These are phyloP conservation scores for Melanostigma gelatinosum DNA, from an alignment of 2,113 vertebrate genomes.

Conservation along the genomic window DNA sequence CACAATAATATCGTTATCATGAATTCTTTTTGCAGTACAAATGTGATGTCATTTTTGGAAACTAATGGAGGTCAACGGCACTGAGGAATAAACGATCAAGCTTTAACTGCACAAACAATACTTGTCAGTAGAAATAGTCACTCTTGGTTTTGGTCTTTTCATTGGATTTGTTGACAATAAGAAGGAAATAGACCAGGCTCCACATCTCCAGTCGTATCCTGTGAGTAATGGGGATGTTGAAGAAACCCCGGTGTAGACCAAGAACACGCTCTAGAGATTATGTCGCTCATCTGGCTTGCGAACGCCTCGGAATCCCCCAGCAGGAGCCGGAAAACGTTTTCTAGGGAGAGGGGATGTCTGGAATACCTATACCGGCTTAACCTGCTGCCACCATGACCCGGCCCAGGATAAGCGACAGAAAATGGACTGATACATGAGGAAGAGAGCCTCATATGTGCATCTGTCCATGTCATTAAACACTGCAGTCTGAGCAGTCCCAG, in stretches of 20 bases:
- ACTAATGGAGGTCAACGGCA: not conserved
- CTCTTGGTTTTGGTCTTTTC: conserved; percentile 18
- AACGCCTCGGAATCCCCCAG: not conserved
- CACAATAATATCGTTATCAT: too few species aligned
- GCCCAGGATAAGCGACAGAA: not conserved
- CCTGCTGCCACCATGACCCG: not conserved
- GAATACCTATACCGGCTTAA: not conserved
- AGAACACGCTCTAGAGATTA: not conserved
- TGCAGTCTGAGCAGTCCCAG: conserved; percentile 26
- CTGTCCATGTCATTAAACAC: conserved; percentile 50
- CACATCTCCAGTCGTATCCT: not conserved
- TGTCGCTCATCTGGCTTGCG: not conserved
- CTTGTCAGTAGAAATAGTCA: not conserved
- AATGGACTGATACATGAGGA: conserved; percentile 26
- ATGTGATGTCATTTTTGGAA: not conserved
- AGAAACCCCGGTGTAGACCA: conserved; percentile 1
- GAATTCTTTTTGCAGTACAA: not conserved
- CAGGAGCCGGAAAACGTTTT: not conserved
- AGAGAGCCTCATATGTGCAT: conserved; percentile 23
- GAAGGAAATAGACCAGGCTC: not conserved
- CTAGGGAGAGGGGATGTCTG: not conserved
- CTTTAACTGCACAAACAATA: not conserved
- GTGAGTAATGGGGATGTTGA: conserved; percentile 38
- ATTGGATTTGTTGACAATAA: conserved; percentile 4
- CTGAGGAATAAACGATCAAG: not conserved